These are phyloP conservation scores for Dasypus novemcinctus DNA, from an alignment of 2,113 vertebrate species.

Conservation along the genomic window DNA sequence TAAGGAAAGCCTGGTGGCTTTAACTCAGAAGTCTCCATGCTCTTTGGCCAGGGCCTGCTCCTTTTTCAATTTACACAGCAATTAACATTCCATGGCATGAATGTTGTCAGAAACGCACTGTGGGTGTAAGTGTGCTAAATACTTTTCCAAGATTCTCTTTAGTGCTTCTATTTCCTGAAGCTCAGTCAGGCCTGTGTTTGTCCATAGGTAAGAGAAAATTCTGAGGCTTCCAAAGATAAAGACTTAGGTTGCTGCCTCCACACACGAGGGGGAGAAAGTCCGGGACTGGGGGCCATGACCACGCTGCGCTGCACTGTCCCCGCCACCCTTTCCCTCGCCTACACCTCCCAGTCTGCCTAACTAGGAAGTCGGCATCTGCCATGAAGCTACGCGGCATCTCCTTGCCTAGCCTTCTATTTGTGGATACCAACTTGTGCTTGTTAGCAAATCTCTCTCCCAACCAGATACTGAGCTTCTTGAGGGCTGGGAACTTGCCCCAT, in stretches of 20 bases:
- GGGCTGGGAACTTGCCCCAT: background rate
- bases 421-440: background rate
- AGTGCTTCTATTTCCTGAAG: background rate
- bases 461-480: background rate
- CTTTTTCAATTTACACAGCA: accelerated
- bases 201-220: background rate
- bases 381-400: background rate
- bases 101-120: background rate
- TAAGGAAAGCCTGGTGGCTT: background rate
- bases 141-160: background rate
- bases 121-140: background rate
- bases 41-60: background rate
- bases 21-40: background rate
- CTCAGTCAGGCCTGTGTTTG: background rate
- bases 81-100: background rate
- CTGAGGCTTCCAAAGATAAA: too few relatives aligned
- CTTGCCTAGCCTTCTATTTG: background rate
- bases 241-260: too few relatives aligned
- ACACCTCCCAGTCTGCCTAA: background rate
- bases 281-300: background rate
- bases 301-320: too few relatives aligned
- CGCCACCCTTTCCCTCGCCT: background rate
- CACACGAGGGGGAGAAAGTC: too few relatives aligned
- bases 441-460: background rate
- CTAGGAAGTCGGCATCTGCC: background rate